These are phyloP conservation scores for Actinia tenebrosa DNA, from an alignment of 64 coral and sea anemone species.

Conservation along the genomic window DNA sequence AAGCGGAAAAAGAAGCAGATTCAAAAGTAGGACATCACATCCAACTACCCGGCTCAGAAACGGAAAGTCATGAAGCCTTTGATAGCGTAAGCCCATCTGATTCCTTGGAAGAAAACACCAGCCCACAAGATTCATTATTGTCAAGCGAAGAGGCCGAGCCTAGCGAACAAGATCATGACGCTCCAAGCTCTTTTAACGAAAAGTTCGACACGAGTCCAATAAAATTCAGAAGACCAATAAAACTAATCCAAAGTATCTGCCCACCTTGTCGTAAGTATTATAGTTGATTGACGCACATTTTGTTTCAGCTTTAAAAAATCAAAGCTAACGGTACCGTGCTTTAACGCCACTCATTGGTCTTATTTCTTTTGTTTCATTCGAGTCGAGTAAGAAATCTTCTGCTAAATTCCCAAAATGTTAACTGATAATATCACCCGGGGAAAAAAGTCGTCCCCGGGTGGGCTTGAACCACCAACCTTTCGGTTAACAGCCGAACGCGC, in stretches of 20 bases:
- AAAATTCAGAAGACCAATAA: not conserved
- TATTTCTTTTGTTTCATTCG: too few relatives aligned
- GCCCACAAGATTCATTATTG: not conserved
- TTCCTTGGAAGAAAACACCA: not conserved
- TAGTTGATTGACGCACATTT: too few relatives aligned
- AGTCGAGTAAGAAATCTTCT: too few relatives aligned
- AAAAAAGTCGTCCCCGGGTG: conserved; percentile 20
- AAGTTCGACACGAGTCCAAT: conserved; percentile 12
- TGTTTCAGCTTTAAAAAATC: too few relatives aligned
- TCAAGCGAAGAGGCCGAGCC: not conserved
- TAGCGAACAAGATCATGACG: not conserved
- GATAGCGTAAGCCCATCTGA: conserved; percentile 2
- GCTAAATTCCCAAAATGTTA: not conserved
- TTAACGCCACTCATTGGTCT: too few relatives aligned
- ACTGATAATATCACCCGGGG: too few relatives aligned
- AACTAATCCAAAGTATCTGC: not conserved
- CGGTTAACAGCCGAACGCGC: conserved; percentile 41
- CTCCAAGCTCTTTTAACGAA: not conserved
- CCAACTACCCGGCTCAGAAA: not conserved
- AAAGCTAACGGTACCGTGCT: too few relatives aligned
- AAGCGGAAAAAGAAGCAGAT: conserved; percentile 1
- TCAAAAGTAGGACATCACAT: not conserved
- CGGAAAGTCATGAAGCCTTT: not conserved
- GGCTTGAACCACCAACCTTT: conserved; percentile 40
- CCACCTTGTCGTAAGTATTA: conserved; percentile 22